Conservation (phyloP, 2,888 invertebrate species). For the Tenthredo amoena region DNA sequence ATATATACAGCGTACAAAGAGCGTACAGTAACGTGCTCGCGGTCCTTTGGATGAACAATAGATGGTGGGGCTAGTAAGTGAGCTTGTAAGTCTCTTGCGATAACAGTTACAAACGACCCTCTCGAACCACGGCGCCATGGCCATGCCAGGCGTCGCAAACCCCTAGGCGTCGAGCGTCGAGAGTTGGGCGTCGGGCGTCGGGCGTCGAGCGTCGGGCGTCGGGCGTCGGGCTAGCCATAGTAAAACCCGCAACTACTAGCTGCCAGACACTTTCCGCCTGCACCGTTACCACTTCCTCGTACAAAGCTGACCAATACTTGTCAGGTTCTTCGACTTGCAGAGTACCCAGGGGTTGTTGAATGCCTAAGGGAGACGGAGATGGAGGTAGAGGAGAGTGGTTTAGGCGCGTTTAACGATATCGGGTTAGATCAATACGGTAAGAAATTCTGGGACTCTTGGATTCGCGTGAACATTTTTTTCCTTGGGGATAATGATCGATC, state of each 20-base stretch:
- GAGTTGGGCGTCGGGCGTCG: neutral
- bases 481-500: slow-evolving; percentile 47
- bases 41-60: slow-evolving; percentile 53
- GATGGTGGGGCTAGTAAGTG: slow-evolving; percentile 68
- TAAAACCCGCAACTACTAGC: slow-evolving; percentile 15
- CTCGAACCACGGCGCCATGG: slow-evolving; percentile 67
- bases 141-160: slow-evolving; percentile 58
- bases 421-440: slow-evolving; percentile 31
- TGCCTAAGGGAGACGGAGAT: neutral
- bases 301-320: slow-evolving; percentile 37
- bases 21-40: slow-evolving; percentile 30
- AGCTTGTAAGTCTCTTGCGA: slow-evolving; percentile 69
- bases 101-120: slow-evolving; percentile 70
- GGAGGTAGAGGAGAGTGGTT: neutral
- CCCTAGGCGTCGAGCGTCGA: slow-evolving; percentile 55
- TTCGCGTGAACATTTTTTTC: slow-evolving; percentile 1
- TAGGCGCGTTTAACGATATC: slow-evolving; percentile 47
- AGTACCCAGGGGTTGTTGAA: slow-evolving; percentile 4
- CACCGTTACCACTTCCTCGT: slow-evolving; percentile 13
- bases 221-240: slow-evolving; percentile 9
- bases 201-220: neutral
- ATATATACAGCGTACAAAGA: slow-evolving; percentile 48
- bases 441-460: neutral
- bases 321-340: slow-evolving; percentile 12
- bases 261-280: slow-evolving; percentile 27